These are phyloP conservation scores for Siniperca chuatsi DNA, from an alignment of 2,113 vertebrate genomes.

Conservation along the genomic window DNA sequence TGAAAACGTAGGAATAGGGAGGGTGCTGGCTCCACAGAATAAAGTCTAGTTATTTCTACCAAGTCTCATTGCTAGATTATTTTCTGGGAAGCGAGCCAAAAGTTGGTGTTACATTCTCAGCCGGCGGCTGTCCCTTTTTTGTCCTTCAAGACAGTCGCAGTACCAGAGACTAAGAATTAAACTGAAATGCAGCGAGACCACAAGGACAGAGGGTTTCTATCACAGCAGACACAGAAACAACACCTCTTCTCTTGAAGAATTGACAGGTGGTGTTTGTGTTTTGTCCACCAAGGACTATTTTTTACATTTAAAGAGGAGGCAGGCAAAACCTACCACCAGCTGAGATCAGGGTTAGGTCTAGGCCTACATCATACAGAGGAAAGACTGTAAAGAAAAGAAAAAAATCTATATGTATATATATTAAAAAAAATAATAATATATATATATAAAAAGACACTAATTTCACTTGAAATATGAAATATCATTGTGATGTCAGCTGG, in stretches of 20 bases:
- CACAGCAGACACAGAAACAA: background rate
- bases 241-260: background rate
- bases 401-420: no score
- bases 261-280: background rate
- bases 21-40: background rate
- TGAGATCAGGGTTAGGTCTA: background rate
- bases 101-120: slow-evolving; percentile 26
- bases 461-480: background rate
- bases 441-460: no score
- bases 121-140: slow-evolving; percentile 10
- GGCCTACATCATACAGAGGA: background rate
- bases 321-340: background rate
- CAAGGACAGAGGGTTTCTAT: background rate
- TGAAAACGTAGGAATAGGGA: slow-evolving; percentile 17
- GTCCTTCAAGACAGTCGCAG: slow-evolving; percentile 42
- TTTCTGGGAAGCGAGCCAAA: slow-evolving; percentile 66
- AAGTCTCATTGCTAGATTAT: slow-evolving; percentile 54
- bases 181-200: background rate
- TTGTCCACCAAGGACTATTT: background rate
- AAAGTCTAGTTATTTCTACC: slow-evolving; percentile 43
- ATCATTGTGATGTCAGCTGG: background rate
- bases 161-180: slow-evolving; percentile 15
- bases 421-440: no score
- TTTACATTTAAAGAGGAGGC: background rate
- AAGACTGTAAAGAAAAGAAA: no score